Percentiles rank a stretch among this genome's conserved stretches.
phyloP scores from a whole-genome alignment of 2,113 vertebrate genomes.

The Anarhynchus alexandrinus region DNA sequence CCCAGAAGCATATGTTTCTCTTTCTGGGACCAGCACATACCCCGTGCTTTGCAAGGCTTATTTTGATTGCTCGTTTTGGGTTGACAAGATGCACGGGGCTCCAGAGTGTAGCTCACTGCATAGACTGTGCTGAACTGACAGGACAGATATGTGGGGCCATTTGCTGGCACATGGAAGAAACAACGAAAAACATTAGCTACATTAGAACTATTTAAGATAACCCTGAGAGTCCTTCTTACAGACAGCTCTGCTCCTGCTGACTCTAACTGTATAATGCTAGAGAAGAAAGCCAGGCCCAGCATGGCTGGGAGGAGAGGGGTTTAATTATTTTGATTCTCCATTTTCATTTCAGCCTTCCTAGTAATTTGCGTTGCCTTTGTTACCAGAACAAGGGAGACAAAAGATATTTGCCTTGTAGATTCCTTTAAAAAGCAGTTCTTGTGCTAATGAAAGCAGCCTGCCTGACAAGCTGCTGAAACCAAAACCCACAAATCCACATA shows the following conservation, averaged over 20 bases:
- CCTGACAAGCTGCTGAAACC: neutral
- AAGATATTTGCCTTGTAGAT: slow-evolving; percentile 24
- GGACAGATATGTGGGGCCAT: neutral
- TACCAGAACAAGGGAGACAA: slow-evolving; percentile 32
- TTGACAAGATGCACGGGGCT: neutral
- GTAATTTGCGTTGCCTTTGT: slow-evolving; percentile 50
- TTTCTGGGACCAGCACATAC: neutral
- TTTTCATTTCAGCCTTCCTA: slow-evolving; percentile 52
- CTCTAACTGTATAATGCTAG: slow-evolving; percentile 49
- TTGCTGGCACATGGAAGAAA: neutral
- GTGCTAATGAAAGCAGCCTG: neutral
- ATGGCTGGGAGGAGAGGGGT: neutral
- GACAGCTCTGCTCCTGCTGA: slow-evolving; percentile 50
- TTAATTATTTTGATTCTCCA: slow-evolving; percentile 65
- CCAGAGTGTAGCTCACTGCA: neutral
- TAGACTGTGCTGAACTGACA: neutral
- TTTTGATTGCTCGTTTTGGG: neutral
- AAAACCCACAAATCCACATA: neutral
- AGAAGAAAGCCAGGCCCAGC: slow-evolving; percentile 45
- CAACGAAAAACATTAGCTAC: neutral
- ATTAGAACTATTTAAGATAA: slow-evolving; percentile 8
- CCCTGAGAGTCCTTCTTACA: neutral
- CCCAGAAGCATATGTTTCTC: neutral
- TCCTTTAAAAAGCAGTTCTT: neutral
- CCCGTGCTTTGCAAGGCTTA: neutral